These are phyloP conservation scores for Andrena bucephala DNA, from an alignment of 2,888 invertebrate genomes.

Conservation along the genomic window DNA sequence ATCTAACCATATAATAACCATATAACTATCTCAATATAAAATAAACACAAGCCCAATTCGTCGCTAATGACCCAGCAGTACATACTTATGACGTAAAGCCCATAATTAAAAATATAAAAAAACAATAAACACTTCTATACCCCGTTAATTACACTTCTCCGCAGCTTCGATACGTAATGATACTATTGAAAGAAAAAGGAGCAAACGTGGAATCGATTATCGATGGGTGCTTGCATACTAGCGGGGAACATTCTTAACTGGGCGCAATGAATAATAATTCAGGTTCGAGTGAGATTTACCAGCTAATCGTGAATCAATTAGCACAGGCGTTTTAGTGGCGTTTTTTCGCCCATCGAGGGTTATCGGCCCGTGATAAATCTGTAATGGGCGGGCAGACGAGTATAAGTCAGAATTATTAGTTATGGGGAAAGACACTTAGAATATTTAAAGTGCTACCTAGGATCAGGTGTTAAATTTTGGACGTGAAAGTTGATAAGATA, in stretches of 20 bases:
- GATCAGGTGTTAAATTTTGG: no score
- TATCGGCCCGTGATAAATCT: no score
- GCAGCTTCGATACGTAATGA: neutral
- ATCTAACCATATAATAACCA: no score
- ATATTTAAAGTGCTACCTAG: no score
- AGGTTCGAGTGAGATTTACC: neutral
- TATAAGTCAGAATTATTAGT: no score
- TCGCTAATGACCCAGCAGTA: neutral
- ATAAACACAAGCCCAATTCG: neutral
- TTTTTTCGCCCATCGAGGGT: no score
- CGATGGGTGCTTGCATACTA: neutral
- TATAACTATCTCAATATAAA: neutral
- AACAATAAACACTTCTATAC: neutral
- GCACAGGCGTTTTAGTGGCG: no score
- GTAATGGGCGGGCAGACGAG: no score
- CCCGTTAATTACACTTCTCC: neutral
- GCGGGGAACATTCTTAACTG: neutral
- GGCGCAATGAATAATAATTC: neutral
- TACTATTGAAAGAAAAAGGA: neutral
- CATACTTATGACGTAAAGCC: neutral
- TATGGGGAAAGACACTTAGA: no score
- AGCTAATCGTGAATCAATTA: neutral
- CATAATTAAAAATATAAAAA: no score
- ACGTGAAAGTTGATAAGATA: no score
- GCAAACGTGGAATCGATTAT: conserved; percentile 20